Evolutionary conservation across 1,140 invertebrate species (phyloP), one percentile per base, ranked within the genome.

Genomic region (Globodera rostochiensis): DNA sequence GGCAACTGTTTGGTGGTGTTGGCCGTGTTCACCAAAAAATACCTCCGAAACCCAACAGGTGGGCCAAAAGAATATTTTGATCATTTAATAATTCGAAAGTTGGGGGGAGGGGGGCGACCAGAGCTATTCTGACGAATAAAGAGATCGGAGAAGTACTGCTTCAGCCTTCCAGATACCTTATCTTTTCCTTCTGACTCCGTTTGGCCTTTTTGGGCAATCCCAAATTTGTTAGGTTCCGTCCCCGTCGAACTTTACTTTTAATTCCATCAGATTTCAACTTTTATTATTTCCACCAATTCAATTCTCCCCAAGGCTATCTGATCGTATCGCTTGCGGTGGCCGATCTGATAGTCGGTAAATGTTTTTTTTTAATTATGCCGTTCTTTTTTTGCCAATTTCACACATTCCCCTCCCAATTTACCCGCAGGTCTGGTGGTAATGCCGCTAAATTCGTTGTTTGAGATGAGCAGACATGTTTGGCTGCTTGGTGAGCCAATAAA

Each of bases 11-110:
- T 89, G 19, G 88, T 89, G 70, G 88, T 89, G 25, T 36, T 87
- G n/a, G 88, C 88, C 21, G 88, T 89, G 21, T 90, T 87, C 73
- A 89, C 89, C 21, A 89, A 89, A 74, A 87, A 86, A 75, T 89
- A 89, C 80, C 74, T 89, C 9, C 75, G 89, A 25, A 89, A 89
- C 80, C 88, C 88, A 6, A 89, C 88, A 15, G 87, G 86, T 80
- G 6, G 13, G 66, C 1, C 36, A 69, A 77, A 57, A 64, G 49
- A 74, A 8, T 49, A 49, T 49, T 8, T 53, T 45, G 0, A 50
- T 75, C 13, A 80, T 36, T 36, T 36, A 36, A 36, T 36, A 36
- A 36, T 36, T 36, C 36, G 1, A 36, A 36, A 79, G 45, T 73
- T 47, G 74, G 25, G 25, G 25, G 25, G n/a, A 36, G 25, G 25